These are phyloP conservation scores for Phortica okadai DNA, from an alignment of 2,888 invertebrate genomes.

Conservation along the genomic window DNA sequence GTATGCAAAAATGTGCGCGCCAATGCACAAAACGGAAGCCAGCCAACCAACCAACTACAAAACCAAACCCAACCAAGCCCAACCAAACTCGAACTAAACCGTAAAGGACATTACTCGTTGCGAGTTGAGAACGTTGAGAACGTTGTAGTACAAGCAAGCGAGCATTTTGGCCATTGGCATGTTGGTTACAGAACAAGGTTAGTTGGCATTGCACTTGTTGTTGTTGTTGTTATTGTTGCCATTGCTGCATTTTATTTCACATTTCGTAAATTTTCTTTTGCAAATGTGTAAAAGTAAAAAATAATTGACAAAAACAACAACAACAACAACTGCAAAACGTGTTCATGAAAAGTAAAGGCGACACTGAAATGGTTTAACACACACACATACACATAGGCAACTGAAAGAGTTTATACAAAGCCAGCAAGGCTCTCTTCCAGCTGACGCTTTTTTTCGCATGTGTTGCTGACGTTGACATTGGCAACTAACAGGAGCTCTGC, in stretches of 20 bases:
- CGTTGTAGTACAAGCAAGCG: not conserved
- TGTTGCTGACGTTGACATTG: conserved; percentile 32
- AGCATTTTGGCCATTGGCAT: not conserved
- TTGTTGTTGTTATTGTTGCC: conserved; percentile 1
- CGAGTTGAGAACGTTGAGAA: too few species aligned
- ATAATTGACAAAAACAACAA: not conserved
- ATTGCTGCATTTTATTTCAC: conserved; percentile 29
- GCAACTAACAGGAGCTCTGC: not conserved
- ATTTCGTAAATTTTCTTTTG: conserved; percentile 16
- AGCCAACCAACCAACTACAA: not conserved
- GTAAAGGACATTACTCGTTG: too few species aligned
- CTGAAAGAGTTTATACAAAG: not conserved
- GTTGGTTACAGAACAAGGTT: not conserved
- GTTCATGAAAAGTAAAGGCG: not conserved
- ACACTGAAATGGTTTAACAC: conserved; percentile 9
- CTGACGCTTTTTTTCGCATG: not conserved
- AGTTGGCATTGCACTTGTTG: conserved; percentile 4
- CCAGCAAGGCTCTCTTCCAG: not conserved
- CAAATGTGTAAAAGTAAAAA: conserved; percentile 13
- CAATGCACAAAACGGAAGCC: conserved; percentile 28
- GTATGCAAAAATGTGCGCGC: conserved; percentile 60
- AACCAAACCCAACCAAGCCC: too few species aligned
- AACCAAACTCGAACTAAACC: too few species aligned
- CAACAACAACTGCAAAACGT: conserved; percentile 16
- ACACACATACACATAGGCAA: not conserved